Evolutionary conservation across 2,888 invertebrate genomes (phyloP).

Genomic region (Ophion ventricosus): DNA sequence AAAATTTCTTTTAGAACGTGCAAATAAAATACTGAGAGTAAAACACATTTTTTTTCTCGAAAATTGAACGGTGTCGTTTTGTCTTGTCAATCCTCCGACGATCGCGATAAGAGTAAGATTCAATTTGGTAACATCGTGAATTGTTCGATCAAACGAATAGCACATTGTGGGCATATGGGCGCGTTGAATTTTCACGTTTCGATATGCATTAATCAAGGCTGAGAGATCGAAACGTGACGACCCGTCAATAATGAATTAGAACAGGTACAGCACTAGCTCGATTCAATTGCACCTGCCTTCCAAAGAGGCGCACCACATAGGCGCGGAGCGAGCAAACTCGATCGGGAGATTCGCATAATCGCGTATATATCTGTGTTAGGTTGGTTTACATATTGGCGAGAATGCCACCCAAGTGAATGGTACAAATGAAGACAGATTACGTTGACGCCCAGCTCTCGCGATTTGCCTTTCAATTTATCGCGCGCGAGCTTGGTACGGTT

Average conservation of each 20-base stretch:
- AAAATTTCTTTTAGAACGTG: too few species aligned
- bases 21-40: too few species aligned
- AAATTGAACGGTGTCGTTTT: too few species aligned
- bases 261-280: slow-evolving; percentile 17
- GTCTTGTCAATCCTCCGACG: too few species aligned
- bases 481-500: slow-evolving; percentile 20
- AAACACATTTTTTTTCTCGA: too few species aligned
- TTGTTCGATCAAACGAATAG: background rate
- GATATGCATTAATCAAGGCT: slow-evolving; percentile 41
- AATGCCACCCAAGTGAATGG: slow-evolving; percentile 70
- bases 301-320: background rate
- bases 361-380: slow-evolving; percentile 10
- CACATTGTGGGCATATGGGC: background rate
- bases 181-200: slow-evolving; percentile 27
- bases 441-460: slow-evolving; percentile 63
- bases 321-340: slow-evolving; percentile 28
- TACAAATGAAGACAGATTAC: slow-evolving; percentile 74
- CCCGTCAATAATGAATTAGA: slow-evolving; percentile 52
- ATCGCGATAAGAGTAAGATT: too few species aligned
- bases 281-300: slow-evolving; percentile 21
- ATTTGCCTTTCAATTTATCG: slow-evolving; percentile 61
- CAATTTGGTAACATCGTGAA: background rate
- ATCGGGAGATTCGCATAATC: slow-evolving; percentile 28
- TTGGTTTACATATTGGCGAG: slow-evolving; percentile 49
- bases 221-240: slow-evolving; percentile 36